Base-by-base conservation (phyloP, 2,113 vertebrate species). In the Andinoacara biseriatus region DNA sequence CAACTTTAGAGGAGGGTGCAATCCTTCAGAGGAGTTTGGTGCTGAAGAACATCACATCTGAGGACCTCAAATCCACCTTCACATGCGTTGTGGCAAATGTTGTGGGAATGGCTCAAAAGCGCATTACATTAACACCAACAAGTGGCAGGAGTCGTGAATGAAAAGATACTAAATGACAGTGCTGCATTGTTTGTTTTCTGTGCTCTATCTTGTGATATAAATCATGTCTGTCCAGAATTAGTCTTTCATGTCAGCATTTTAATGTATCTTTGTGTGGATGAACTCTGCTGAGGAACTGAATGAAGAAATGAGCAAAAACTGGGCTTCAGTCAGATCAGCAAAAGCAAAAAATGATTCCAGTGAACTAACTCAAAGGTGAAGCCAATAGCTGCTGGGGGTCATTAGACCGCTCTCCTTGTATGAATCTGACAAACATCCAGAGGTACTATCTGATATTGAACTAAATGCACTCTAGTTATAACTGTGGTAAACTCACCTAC, bases 41-140 rank as follows among this genome's bases (percentile, higher is more conserved):
- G 58, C 86, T 96, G 86, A 86, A 75, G 58, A 77, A 58, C 0
- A 77, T 94, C 9, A 80, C 61, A 1, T 0, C 14, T 0, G 83
- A 90, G 26, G 95, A 96, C 74, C 49, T 93, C 14, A 29, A 7
- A 3, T 89, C 86, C 31, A 93, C 5, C 15, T 96, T 95, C 78
- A 90, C 90, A 8, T 96, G 96, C 7, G 56, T 95, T 10, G 88
- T 95, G 35, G 83, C 17, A 2, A 95, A 88, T 8, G 52, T 90
- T 18, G 38, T 40, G 11, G 92, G 92, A 46, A 58, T 29, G 10
- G 76, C 17, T 5, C 52, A 57, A 3, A 94, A 93, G 40, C 5
- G 65, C 1, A 31, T 89, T 0, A 95, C 61, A 3, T 9, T 85
- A 3, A 35, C 38, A 38, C 8, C 46, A 14, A 54, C 2, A 24